Evolutionary conservation across 2,797 vertebrate species (phyloP).

Genomic region (Sebastes wilsoni): DNA sequence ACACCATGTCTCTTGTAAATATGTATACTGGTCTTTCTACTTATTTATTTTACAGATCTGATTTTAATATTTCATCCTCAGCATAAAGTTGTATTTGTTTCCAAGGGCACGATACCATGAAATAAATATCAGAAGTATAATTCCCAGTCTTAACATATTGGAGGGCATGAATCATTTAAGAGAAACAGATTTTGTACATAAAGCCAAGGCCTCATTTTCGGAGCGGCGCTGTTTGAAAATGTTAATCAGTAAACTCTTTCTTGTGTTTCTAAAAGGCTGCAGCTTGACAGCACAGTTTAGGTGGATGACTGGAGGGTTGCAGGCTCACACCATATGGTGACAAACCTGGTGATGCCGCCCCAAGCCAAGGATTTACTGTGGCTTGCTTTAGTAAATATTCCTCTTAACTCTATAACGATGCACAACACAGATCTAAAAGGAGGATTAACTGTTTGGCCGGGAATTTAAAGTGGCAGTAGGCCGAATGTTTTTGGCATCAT

Average conservation of each 20-base stretch:
- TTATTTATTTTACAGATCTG: slow-evolving; percentile 87
- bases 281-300: slow-evolving; percentile 70
- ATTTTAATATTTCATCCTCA: slow-evolving; percentile 85
- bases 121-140: slow-evolving; percentile 81
- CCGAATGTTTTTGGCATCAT: too few relatives aligned
- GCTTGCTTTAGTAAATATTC: slow-evolving; percentile 78
- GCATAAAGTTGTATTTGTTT: slow-evolving; percentile 85
- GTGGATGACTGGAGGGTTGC: slow-evolving; percentile 69
- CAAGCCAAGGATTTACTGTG: slow-evolving; percentile 74
- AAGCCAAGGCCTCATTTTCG: slow-evolving; percentile 78
- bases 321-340: slow-evolving; percentile 74
- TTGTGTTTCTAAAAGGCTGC: slow-evolving; percentile 62
- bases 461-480: slow-evolving; percentile 7
- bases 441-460: slow-evolving; percentile 57
- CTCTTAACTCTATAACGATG: slow-evolving; percentile 67
- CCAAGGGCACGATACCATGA: slow-evolving; percentile 78
- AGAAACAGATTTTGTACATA: slow-evolving; percentile 80
- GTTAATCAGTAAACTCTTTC: slow-evolving; percentile 67
- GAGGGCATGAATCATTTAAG: slow-evolving; percentile 80
- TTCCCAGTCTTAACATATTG: slow-evolving; percentile 80
- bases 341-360: slow-evolving; percentile 73
- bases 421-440: slow-evolving; percentile 56
- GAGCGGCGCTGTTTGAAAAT: slow-evolving; percentile 64
- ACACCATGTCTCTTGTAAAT: slow-evolving; percentile 85
- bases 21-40: slow-evolving; percentile 85